phyloP scores from a whole-genome alignment of 2,113 vertebrate species.

The Xyrauchen texanus region DNA sequence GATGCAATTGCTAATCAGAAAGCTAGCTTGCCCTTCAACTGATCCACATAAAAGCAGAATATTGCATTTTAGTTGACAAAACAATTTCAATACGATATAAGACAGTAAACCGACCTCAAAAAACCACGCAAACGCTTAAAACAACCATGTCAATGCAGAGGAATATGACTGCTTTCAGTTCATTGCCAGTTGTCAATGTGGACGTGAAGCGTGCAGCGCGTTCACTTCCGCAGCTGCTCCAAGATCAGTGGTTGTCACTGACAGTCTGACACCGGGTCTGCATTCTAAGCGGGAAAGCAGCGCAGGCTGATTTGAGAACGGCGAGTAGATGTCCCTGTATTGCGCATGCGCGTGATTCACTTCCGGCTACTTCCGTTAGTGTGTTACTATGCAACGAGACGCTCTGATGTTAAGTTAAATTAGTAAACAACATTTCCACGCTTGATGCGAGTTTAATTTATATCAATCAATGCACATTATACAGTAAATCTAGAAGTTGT shows the following conservation, averaged over 20 bases:
- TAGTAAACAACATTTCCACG: not conserved
- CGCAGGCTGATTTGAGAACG: constrained; percentile 16
- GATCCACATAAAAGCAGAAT: not conserved
- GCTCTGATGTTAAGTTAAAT: constrained; percentile 5
- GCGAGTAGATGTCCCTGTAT: not conserved
- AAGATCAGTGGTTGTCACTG: no score
- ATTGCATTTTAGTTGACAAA: no score
- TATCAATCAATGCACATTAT: not conserved
- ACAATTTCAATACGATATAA: no score
- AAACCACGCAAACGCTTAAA: no score
- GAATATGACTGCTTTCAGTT: no score
- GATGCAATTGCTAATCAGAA: not conserved
- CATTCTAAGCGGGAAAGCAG: not conserved
- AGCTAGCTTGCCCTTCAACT: not conserved
- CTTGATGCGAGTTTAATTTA: not conserved
- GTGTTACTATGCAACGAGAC: constrained; percentile 56
- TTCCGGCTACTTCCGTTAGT: constrained; percentile 20
- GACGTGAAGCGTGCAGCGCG: no score
- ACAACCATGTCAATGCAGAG: no score
- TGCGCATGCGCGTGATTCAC: constrained; percentile 32
- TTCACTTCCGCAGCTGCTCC: no score
- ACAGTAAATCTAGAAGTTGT: not conserved
- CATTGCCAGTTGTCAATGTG: no score
- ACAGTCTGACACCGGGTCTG: no score
- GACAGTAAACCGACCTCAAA: no score